Conservation (phyloP, 2,113 vertebrate species). For the Salvelinus fontinalis region DNA sequence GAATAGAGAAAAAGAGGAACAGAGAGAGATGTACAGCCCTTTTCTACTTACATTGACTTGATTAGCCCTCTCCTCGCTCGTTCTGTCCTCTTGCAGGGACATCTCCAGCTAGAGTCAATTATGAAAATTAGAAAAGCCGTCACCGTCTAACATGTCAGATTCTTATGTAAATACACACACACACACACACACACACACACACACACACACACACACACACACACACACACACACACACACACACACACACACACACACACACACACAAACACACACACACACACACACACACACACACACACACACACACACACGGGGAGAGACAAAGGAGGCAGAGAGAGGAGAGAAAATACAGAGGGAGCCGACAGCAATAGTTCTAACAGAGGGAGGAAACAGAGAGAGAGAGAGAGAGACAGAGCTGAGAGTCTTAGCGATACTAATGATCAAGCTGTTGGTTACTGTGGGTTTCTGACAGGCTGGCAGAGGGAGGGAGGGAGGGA, state of each 20-base stretch:
- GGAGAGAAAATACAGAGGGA: not conserved
- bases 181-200: not conserved
- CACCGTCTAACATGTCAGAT: slow-evolving; percentile 31
- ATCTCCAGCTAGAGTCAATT: slow-evolving; percentile 70
- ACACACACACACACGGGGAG: no score
- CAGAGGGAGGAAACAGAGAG: not conserved
- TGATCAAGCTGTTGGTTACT: slow-evolving; percentile 17
- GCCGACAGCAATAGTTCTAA: not conserved
- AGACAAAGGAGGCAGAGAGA: not conserved
- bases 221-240: no score
- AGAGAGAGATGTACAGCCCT: not conserved
- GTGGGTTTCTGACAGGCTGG: slow-evolving; percentile 19
- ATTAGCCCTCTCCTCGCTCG: slow-evolving; percentile 69
- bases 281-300: no score
- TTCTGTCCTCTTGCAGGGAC: slow-evolving; percentile 72
- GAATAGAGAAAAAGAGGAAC: not conserved
- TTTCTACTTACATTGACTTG: slow-evolving; percentile 75
- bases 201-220: no score
- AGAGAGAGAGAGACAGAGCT: not conserved
- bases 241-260: no score
- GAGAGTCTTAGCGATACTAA: slow-evolving; percentile 8
- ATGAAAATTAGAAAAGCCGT: slow-evolving; percentile 54
- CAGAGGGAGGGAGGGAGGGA: not conserved
- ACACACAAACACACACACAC: no score
- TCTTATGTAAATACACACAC: slow-evolving; percentile 22